phyloP scores from a whole-genome alignment of 2,113 vertebrate genomes.

The Syngnathoides biaculeatus region DNA sequence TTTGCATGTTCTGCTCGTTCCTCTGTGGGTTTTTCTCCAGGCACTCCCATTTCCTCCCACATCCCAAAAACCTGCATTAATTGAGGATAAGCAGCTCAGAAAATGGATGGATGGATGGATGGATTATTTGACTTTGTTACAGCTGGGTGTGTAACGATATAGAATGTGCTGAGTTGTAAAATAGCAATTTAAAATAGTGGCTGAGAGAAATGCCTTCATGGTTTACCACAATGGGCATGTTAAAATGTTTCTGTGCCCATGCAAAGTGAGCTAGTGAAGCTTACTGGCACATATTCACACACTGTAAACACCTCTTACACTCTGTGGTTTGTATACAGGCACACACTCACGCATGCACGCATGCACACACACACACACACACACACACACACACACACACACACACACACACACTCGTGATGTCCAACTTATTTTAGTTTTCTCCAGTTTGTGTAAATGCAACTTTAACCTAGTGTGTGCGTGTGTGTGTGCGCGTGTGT shows the following conservation, averaged over 20 bases:
- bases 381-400: background rate
- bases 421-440: conserved; percentile 30
- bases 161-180: conserved; percentile 46
- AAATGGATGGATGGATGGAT: background rate
- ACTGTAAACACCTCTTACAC: conserved; percentile 58
- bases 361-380: conserved; percentile 20
- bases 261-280: conserved; percentile 51
- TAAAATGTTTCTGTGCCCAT: conserved; percentile 50
- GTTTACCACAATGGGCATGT: conserved; percentile 56
- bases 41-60: no score
- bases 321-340: conserved; percentile 35
- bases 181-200: conserved; percentile 53
- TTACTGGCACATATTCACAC: conserved; percentile 60
- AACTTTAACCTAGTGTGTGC: no score
- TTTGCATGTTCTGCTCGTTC: no score
- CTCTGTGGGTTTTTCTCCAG: no score
- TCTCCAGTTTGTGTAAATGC: conserved; percentile 28
- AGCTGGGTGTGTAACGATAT: conserved; percentile 47
- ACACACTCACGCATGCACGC: conserved; percentile 9
- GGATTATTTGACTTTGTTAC: conserved; percentile 18
- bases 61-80: no score
- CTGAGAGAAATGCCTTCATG: conserved; percentile 51
- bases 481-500: background rate
- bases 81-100: no score
- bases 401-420: conserved; percentile 50